phyloP scores from a whole-genome alignment of 2,888 invertebrate species.

The Reticulitermes lucifugus region DNA sequence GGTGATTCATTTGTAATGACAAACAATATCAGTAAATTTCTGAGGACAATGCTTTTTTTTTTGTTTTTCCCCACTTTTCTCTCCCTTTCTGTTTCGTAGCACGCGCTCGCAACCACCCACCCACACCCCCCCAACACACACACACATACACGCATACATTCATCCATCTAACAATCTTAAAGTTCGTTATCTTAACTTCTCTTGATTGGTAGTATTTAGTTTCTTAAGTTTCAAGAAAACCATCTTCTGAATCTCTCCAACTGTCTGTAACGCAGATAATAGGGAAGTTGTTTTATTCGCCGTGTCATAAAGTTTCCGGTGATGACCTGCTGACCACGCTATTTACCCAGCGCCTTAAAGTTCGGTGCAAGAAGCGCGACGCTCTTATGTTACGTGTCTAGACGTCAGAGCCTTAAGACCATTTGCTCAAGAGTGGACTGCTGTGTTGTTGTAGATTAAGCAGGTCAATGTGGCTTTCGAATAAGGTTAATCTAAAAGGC shows the following conservation, averaged over 20 bases:
- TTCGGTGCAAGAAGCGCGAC: not conserved
- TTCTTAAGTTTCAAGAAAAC: conserved; percentile 6
- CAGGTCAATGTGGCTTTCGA: no score
- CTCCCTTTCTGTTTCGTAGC: not conserved
- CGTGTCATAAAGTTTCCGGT: not conserved
- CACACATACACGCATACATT: not conserved
- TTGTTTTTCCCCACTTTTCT: not conserved
- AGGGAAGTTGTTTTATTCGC: not conserved
- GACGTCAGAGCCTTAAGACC: not conserved
- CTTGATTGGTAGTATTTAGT: conserved; percentile 20
- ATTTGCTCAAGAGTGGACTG: no score
- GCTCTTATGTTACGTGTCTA: not conserved
- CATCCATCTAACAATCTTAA: not conserved
- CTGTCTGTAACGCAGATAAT: not conserved
- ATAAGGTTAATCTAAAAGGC: no score
- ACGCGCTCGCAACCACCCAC: no score
- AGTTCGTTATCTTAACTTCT: not conserved
- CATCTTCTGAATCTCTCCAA: conserved; percentile 17
- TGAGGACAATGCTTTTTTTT: not conserved
- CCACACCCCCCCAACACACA: not conserved
- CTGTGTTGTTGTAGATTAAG: no score
- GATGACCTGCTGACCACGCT: not conserved
- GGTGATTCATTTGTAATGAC: conserved; percentile 9
- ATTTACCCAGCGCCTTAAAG: not conserved
- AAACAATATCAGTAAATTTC: conserved; percentile 14